phyloP scores from a whole-genome alignment of 1,140 invertebrate species.

The Eriocheir sinensis region DNA sequence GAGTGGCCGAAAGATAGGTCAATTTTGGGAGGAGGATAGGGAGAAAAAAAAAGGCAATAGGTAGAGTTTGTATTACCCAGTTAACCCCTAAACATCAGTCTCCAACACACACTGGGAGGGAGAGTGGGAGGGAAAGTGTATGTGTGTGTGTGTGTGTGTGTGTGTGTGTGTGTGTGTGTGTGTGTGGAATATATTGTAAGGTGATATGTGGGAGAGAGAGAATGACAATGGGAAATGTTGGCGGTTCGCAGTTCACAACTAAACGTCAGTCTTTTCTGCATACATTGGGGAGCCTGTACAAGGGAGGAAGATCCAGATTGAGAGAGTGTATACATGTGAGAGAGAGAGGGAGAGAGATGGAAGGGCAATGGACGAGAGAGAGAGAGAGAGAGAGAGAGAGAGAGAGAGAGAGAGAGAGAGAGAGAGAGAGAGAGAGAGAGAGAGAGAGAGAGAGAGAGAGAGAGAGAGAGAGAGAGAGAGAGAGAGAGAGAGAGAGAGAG shows the following conservation, averaged over 20 bases:
- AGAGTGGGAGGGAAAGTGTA: too few species aligned
- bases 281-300: background rate
- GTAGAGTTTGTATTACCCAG: too few species aligned
- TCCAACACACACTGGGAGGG: too few species aligned
- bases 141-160: background rate
- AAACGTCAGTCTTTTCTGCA: background rate
- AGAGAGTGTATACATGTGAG: too few species aligned
- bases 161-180: slow-evolving; percentile 1
- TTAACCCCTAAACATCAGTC: too few species aligned
- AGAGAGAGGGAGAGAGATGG: background rate
- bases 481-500: background rate
- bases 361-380: background rate
- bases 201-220: too few species aligned
- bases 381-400: background rate
- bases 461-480: background rate
- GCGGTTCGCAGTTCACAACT: too few species aligned
- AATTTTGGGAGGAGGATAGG: too few species aligned
- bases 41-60: too few species aligned
- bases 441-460: background rate
- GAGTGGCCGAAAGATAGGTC: too few species aligned
- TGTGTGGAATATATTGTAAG: background rate
- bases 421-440: too few species aligned
- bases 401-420: background rate
- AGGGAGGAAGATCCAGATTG: background rate
- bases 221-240: background rate